phyloP scores from a whole-genome alignment of 2,113 vertebrate genomes.

The Garra rufa region DNA sequence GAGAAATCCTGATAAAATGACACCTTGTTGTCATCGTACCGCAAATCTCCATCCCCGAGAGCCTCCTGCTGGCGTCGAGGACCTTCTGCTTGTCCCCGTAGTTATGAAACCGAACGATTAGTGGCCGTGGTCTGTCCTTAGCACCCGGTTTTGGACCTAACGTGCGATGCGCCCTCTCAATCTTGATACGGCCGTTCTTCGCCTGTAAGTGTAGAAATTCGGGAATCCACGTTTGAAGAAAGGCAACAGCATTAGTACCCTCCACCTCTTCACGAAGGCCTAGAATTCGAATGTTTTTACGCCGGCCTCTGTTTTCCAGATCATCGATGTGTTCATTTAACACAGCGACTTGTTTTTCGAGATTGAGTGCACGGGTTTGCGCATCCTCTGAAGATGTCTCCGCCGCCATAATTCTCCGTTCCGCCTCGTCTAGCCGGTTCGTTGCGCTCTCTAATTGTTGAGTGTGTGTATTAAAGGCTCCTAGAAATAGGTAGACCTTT shows the following conservation, averaged over 20 bases:
- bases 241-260: not conserved
- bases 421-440: not conserved
- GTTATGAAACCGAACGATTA: not conserved
- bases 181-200: no score
- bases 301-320: not conserved
- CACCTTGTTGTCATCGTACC: not conserved
- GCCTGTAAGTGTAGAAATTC: no score
- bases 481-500: no score
- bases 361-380: not conserved
- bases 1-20: not conserved
- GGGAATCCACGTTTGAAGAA: not conserved
- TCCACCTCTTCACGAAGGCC: no score
- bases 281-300: not conserved
- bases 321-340: not conserved
- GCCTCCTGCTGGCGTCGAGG: not conserved
- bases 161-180: no score
- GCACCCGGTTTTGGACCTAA: not conserved
- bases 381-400: not conserved
- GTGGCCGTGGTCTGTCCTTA: not conserved
- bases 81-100: not conserved
- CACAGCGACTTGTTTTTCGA: not conserved
- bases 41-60: not conserved
- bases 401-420: not conserved
- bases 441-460: no score
- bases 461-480: no score